These are phyloP conservation scores for Caradrina clavipalpis DNA, from an alignment of 2,888 invertebrate species.

Conservation along the genomic window DNA sequence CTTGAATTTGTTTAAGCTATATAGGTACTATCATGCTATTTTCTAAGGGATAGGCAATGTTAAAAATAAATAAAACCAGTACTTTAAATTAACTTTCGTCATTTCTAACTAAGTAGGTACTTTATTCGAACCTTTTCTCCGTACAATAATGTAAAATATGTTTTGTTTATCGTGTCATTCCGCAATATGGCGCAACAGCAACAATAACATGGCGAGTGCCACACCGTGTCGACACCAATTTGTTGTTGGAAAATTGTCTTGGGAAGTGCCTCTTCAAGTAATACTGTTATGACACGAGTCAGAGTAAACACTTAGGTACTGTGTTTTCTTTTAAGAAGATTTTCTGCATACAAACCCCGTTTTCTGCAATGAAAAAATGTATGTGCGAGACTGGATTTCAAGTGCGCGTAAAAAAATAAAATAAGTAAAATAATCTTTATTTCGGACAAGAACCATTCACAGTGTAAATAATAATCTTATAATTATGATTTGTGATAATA, in stretches of 20 bases:
- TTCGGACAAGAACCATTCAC: too few species aligned
- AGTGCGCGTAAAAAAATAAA: too few species aligned
- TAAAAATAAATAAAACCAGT: background rate
- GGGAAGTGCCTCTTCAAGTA: slow-evolving; percentile 9
- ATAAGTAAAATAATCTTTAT: too few species aligned
- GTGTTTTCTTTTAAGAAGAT: background rate
- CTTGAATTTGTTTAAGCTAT: too few species aligned
- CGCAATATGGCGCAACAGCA: background rate
- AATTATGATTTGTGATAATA: too few species aligned
- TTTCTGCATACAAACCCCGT: too few species aligned
- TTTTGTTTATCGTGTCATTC: background rate
- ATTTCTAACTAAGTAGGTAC: too few species aligned
- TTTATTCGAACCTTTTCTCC: background rate
- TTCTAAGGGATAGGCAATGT: too few species aligned
- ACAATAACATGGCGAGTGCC: slow-evolving; percentile 10
- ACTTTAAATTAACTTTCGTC: background rate
- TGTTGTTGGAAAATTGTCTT: slow-evolving; percentile 8
- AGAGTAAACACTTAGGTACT: slow-evolving; percentile 10
- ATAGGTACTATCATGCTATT: too few species aligned
- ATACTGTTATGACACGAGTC: background rate
- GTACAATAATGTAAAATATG: background rate
- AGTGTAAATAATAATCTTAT: too few species aligned
- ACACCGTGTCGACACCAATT: slow-evolving; percentile 10
- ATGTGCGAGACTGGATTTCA: background rate
- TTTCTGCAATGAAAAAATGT: too few species aligned